Evolutionary conservation across 1,140 invertebrate genomes (phyloP), one percentile per base, ranked within the genome.

Genomic region (Leptopilina clavipes): DNA sequence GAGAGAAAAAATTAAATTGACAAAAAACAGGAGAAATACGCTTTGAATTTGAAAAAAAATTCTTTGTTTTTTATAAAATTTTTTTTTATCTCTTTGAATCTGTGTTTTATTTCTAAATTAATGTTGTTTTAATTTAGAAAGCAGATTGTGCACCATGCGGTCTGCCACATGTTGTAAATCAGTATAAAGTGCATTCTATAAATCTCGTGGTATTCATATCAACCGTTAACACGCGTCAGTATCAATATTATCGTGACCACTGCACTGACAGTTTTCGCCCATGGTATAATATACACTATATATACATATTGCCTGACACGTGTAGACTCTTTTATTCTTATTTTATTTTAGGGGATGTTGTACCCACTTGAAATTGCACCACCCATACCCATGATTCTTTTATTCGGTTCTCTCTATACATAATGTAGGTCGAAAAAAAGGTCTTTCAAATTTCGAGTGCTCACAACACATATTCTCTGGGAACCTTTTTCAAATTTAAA

Each of bases 101-200:
- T 59, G 3, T 31, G 19, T 59, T 59, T 59, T 19, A 5, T 25
- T 59, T 12, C 10, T 65, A 31, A 65, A 3, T 65, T 1, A 6
- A 22, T n/a, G 11, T 65, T 65, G 12, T 31, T 31, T 65, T 65
- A 9, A 14, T 31, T 6, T n/a, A 31, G 12, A 65, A 17, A 52
- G 59, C 59, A 65, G 59, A 31, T 31, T 40, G 44, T 73, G 73
- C 80, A 72, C 65, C 83, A 84, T 80, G 73, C 78, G 80, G 74
- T 65, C 37, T 17, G 37, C 76, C 83, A 85, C 83, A 82, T 85
- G 83, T 84, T 79, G 71, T 45, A 75, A 72, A 76, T 76, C 77
- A 22, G 78, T 76, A 31, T 31, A 74, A 82, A 85, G 79, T 75
- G 82, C 74, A 70, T 45, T 71, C 77, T 73, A 75, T 75, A 71